Evolutionary conservation across 1,140 invertebrate genomes (phyloP).

Genomic region (Cyphomyrmex costatus): DNA sequence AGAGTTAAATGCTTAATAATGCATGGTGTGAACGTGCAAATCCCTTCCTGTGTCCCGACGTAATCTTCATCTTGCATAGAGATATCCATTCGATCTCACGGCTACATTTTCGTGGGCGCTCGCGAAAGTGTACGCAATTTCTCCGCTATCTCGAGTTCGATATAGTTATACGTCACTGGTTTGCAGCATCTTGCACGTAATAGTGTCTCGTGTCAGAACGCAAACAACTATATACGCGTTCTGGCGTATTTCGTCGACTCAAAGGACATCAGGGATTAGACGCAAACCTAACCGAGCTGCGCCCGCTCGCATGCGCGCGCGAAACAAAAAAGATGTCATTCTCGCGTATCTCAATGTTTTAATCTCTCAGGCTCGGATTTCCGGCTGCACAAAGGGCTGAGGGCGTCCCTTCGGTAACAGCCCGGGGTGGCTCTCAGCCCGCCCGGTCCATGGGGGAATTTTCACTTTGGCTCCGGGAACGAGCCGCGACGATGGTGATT

Average conservation of each 20-base stretch:
- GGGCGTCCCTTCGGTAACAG: slow-evolving; percentile 50
- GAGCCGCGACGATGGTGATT: slow-evolving; percentile 73
- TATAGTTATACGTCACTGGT: not conserved
- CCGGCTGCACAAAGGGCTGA: slow-evolving; percentile 44
- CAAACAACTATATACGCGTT: not conserved
- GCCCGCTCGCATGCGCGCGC: not conserved
- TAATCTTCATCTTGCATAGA: slow-evolving; percentile 32
- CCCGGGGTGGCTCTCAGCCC: slow-evolving; percentile 9
- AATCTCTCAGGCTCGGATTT: slow-evolving; percentile 71
- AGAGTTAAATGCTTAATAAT: slow-evolving; percentile 25
- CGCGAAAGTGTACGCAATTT: slow-evolving; percentile 9
- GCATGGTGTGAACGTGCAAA: not conserved
- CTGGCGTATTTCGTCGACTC: slow-evolving; percentile 4
- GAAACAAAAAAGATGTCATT: slow-evolving; percentile 43
- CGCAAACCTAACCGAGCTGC: slow-evolving; percentile 28
- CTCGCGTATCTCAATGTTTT: slow-evolving; percentile 59
- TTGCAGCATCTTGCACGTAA: not conserved
- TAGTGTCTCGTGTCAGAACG: not conserved
- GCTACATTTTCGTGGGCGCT: slow-evolving; percentile 5
- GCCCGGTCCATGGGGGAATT: slow-evolving; percentile 63
- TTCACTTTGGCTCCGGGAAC: slow-evolving; percentile 68
- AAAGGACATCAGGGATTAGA: not conserved
- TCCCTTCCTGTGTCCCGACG: not conserved
- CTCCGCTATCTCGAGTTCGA: slow-evolving; percentile 31
- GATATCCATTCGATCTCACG: slow-evolving; percentile 12